Evolutionary conservation across 2,113 vertebrate genomes (phyloP).

Genomic region (Halcyon senegalensis): DNA sequence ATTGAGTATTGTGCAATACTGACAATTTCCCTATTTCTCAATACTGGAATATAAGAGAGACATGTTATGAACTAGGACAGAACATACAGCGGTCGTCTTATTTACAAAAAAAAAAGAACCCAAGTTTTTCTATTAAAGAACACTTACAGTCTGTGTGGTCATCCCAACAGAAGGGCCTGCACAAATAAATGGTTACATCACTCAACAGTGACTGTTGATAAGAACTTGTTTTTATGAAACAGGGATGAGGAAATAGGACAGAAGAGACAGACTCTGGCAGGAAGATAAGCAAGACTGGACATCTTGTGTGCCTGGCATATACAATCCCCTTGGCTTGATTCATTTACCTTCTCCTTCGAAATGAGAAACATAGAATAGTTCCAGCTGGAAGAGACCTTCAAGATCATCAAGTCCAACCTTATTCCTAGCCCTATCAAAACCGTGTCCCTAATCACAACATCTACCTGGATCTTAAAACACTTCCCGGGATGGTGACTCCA

Average conservation of each 20-base stretch:
- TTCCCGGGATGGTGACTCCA: too few relatives aligned
- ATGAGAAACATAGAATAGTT: background rate
- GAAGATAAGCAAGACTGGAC: background rate
- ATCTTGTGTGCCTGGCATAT: background rate
- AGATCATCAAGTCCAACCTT: too few relatives aligned
- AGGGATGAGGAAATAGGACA: background rate
- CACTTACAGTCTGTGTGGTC: accelerated
- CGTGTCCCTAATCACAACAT: too few relatives aligned
- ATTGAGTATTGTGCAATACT: background rate
- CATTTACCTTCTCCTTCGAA: background rate
- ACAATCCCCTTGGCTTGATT: background rate
- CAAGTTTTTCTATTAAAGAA: background rate
- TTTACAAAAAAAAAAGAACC: background rate
- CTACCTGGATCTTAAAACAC: too few relatives aligned
- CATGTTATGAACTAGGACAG: background rate
- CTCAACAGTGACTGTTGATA: background rate
- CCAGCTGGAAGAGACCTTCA: too few relatives aligned
- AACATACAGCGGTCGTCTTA: background rate
- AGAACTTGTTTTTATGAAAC: background rate
- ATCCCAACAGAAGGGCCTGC: background rate
- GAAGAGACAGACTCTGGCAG: background rate
- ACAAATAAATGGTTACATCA: background rate
- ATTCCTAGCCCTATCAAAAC: too few relatives aligned
- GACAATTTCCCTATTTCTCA: background rate
- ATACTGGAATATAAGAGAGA: background rate